Conservation (phyloP, 2,888 invertebrate species). For the Spodoptera picta region DNA sequence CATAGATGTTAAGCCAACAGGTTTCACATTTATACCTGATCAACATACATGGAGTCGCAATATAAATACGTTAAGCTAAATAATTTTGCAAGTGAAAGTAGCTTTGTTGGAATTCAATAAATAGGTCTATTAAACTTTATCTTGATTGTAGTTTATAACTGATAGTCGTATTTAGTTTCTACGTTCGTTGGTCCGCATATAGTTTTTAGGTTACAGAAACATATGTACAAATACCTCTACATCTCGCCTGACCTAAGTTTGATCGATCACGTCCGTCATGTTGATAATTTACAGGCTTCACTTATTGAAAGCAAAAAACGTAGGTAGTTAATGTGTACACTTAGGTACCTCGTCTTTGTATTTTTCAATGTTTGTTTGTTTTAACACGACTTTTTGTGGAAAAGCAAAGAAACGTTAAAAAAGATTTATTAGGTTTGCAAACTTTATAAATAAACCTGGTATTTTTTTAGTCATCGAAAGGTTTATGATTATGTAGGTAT, state of each 20-base stretch:
- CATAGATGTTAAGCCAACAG: conserved; percentile 47
- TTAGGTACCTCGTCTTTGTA: conserved; percentile 17
- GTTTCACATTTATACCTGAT: conserved; percentile 50
- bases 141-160: conserved; percentile 2
- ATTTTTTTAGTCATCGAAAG: conserved; percentile 10
- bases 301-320: conserved; percentile 25
- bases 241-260: conserved; percentile 37
- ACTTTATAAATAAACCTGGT: not conserved
- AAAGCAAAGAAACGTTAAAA: conserved; percentile 1
- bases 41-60: conserved; percentile 26
- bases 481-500: conserved; percentile 18
- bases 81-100: conserved; percentile 19
- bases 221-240: not conserved
- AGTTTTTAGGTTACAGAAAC: conserved; percentile 15
- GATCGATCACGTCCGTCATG: conserved; percentile 45
- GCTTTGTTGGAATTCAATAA: conserved; percentile 1
- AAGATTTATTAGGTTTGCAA: conserved; percentile 9
- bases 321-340: conserved; percentile 26
- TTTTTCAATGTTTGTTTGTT: conserved; percentile 16
- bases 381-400: conserved; percentile 1
- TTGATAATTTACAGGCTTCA: conserved; percentile 33
- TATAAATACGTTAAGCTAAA: conserved; percentile 20
- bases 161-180: conserved; percentile 16
- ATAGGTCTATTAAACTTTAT: not conserved
- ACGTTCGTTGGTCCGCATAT: conserved; percentile 4